These are phyloP conservation scores for Ptychochromis oligacanthus DNA, from an alignment of 2,113 vertebrate species.

Conservation along the genomic window DNA sequence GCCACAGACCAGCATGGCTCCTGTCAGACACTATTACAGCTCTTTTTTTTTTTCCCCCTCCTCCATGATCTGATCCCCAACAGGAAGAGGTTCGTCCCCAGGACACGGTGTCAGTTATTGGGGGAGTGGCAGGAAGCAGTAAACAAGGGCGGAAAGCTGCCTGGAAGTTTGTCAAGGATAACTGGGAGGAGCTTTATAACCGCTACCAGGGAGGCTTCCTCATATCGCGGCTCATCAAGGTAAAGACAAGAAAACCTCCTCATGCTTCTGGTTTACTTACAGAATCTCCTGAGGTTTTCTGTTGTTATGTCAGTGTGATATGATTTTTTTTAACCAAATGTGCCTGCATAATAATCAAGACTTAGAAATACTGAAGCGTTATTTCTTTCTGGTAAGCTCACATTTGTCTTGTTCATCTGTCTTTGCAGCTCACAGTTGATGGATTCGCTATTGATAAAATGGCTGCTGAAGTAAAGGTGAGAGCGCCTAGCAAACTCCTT, in stretches of 20 bases:
- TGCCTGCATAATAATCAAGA: too few species aligned
- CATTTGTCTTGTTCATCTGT: neutral
- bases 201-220: conserved; percentile 99
- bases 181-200: conserved; percentile 98
- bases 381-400: neutral
- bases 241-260: conserved; percentile 39
- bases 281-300: neutral
- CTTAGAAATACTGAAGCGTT: neutral
- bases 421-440: conserved; percentile 90
- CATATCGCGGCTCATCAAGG: conserved; percentile 98
- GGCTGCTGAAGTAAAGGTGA: conserved; percentile 97
- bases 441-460: conserved; percentile 98
- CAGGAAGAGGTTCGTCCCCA: conserved; percentile 99
- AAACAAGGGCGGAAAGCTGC: conserved; percentile 95
- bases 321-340: too few species aligned
- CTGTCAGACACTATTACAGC: neutral
- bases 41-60: neutral
- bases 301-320: neutral
- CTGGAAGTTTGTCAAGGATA: conserved; percentile 97
- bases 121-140: conserved; percentile 95
- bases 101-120: conserved; percentile 96
- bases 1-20: neutral
- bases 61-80: neutral
- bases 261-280: neutral
- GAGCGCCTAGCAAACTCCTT: neutral